Base-by-base conservation (phyloP, 2,113 vertebrate species). In the Zosterops hypoxanthus region DNA sequence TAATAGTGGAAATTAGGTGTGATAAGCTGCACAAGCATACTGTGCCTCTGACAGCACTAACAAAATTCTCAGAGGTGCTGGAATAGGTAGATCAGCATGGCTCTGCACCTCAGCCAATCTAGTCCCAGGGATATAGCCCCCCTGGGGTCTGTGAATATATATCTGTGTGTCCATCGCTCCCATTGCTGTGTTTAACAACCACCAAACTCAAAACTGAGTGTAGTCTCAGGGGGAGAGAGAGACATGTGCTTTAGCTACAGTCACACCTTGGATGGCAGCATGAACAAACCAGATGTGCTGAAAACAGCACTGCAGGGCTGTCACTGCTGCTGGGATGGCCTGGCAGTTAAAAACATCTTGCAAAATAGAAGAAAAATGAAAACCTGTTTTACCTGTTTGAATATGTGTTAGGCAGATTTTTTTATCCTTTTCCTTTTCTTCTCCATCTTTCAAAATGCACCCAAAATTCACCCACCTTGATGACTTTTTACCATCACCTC, bases 241-340 rank as follows among this genome's bases (percentile, higher is more conserved):
- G 13, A 59, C 0, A 3, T 14, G 50, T 69, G n/a, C 39, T 86
- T 93, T 39, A 71, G 56, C 46, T 68, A 26, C 60, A 71, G 31
- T 64, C 53, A 66, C 36, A 57, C 46, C 64, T 69, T 66, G 79
- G 71, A 73, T 46, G n/a, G 80, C 81, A 89, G 31, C 5, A 12
- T n/a, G 75, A 95, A 47, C 41, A 73, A 88, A 63, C 34, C 78
- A 94, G 56, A 69, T 72, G 42, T 50, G 34, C 55, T 63, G 66
- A 39, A 85, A 94, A 75, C 59, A 77, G 44, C 60, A 52, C 24
- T 33, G 47, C 49, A 90, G 75, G 39, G 34, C 59, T 90, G 17
- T 46, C n/a, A 24, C n/a, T 79, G 86, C 85, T 94, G 59, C 73
- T 90, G 50, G 70, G 33, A 25, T 70, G 76, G 53, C 75, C 50